Conservation (phyloP, 1,140 invertebrate species). For the Drosophila melanica region DNA sequence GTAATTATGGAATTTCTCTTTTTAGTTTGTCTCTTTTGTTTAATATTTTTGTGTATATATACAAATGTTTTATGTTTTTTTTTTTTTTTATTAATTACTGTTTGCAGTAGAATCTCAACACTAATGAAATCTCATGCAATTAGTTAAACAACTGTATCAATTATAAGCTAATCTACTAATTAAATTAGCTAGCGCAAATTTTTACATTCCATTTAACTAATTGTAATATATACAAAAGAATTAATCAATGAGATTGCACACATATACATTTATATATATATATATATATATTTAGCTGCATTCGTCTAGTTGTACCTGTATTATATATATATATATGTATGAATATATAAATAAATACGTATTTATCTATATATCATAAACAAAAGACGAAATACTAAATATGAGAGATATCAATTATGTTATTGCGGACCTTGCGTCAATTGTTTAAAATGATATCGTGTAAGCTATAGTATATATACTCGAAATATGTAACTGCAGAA, state of each 20-base stretch:
- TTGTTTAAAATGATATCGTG: conserved; percentile 51
- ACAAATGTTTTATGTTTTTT: conserved; percentile 3
- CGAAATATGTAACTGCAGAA: conserved; percentile 55
- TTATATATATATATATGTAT: conserved; percentile 13
- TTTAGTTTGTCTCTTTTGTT: conserved; percentile 17
- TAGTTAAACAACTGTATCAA: conserved; percentile 67
- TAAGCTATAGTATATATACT: conserved; percentile 44
- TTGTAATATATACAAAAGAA: conserved; percentile 22
- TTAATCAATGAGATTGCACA: conserved; percentile 20
- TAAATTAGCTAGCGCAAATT: conserved; percentile 68
- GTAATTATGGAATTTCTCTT: conserved; percentile 17
- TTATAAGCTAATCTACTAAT: conserved; percentile 56
- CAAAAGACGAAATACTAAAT: conserved; percentile 6
- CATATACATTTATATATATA: conserved; percentile 20
- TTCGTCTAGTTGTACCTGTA: conserved; percentile 61
- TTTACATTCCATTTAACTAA: conserved; percentile 38
- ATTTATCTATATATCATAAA: conserved; percentile 39
- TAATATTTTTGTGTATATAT: conserved; percentile 13
- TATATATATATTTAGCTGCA: conserved; percentile 15
- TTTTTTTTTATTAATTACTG: conserved; percentile 10
- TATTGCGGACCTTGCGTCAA: conserved; percentile 57
- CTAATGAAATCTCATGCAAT: conserved; percentile 72
- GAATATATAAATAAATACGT: not conserved
- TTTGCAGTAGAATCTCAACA: conserved; percentile 39
- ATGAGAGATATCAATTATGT: conserved; percentile 33